phyloP scores from a whole-genome alignment of 2,113 vertebrate genomes.

The Rynchops niger region DNA sequence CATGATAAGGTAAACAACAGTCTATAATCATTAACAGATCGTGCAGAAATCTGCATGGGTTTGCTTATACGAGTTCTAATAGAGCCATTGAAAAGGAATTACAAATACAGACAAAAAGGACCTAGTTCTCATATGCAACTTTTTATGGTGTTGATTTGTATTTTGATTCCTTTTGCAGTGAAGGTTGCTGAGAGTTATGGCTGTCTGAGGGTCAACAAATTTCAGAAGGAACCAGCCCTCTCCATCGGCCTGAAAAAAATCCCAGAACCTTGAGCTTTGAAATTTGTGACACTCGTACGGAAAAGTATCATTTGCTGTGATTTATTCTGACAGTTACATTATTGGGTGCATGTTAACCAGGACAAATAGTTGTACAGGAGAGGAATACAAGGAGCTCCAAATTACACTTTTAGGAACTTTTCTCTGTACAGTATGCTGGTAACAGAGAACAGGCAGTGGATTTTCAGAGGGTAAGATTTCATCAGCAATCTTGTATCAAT shows the following conservation, averaged over 20 bases:
- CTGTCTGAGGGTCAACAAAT: conserved; percentile 66
- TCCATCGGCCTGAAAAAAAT: not conserved
- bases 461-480: not conserved
- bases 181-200: conserved; percentile 33
- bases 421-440: rapidly evolving
- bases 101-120: not conserved
- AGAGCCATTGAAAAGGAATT: not conserved
- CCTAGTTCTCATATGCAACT: not conserved
- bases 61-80: not conserved
- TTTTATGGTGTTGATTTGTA: conserved; percentile 55
- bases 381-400: not conserved
- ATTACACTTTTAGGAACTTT: conserved; percentile 21
- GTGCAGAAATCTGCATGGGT: not conserved
- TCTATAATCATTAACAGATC: conserved; percentile 9
- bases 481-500: not conserved
- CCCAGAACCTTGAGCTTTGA: not conserved
- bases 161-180: conserved; percentile 58
- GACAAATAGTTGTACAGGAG: conserved; percentile 3
- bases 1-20: conserved; percentile 40
- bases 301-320: conserved; percentile 21
- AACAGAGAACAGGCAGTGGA: not conserved
- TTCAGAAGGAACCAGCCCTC: not conserved
- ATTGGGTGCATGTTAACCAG: conserved; percentile 35
- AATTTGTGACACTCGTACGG: not conserved
- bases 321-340: conserved; percentile 55